Evolutionary conservation across 2,113 vertebrate genomes (phyloP).

Genomic region (Pontoporia blainvillei): DNA sequence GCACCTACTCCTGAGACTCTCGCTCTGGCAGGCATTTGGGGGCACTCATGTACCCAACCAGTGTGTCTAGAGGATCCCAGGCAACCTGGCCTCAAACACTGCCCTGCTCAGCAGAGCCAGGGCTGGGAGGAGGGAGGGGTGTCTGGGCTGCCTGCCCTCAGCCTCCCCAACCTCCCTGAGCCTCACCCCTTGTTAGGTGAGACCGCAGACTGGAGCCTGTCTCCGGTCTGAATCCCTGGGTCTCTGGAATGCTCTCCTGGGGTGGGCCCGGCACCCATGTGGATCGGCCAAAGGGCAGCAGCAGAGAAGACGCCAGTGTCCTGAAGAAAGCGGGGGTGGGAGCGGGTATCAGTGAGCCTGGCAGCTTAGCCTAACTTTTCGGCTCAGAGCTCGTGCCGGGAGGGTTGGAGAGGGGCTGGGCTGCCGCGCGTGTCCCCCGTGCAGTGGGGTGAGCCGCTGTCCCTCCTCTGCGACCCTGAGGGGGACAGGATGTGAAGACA

Average conservation of each 20-base stretch:
- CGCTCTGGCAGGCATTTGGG: background rate
- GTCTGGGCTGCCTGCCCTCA: background rate
- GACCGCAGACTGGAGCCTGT: background rate
- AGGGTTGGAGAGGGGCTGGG: background rate
- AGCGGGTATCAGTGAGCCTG: background rate
- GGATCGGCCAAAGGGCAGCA: background rate
- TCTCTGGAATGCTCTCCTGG: no score
- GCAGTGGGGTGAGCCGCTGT: rapidly evolving
- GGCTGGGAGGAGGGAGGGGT: background rate
- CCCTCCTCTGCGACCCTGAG: background rate
- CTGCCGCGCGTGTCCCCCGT: no score
- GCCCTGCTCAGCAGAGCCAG: background rate
- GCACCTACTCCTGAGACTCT: background rate
- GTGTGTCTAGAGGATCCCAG: background rate
- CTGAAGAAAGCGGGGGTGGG: background rate
- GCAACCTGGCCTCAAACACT: background rate
- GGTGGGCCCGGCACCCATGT: rapidly evolving
- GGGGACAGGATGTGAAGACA: background rate
- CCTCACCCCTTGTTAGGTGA: background rate
- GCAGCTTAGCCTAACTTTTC: background rate
- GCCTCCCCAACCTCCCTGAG: background rate
- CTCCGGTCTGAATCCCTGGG: background rate
- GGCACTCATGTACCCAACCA: background rate
- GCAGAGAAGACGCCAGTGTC: background rate
- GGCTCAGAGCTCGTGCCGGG: background rate